Evolutionary conservation across 2,888 invertebrate genomes (phyloP), one percentile per base, ranked within the genome.

Genomic region (Trilocha varians): DNA sequence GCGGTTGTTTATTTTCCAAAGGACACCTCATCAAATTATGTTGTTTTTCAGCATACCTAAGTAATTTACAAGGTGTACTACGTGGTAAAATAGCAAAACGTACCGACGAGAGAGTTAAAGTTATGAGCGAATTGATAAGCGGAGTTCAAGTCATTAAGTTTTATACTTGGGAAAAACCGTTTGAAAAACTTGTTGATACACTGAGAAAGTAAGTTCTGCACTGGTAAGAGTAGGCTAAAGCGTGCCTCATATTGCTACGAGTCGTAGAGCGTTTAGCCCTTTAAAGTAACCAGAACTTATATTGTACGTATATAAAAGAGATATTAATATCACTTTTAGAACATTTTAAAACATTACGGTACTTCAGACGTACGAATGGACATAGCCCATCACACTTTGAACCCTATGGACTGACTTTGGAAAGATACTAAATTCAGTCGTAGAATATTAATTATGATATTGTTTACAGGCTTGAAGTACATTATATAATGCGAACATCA

Each of bases 161-260:
- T 93, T 95, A 94, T 57, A 91, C 93, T 1, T 95, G 95, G 91
- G 95, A 95, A 62, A 90, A 88, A 49, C 92, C 93, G 0, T 95
- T 94, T 57, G 89, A 90, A 41, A 86, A 88, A 43, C 72, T 93
- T 0, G 90, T 94, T 2, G 87, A 88, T 39, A 71, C 86, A 41
- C 83, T 92, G 6, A 80, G 94, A 67, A 90, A 88, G 93, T 93
- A 78, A 70, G 82, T 9, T 1, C 15, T 3, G 6, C 5, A 13
- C 9, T 8, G 3, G 8, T 1, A n/a, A 32, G 16, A 39, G 13
- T 16, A 16, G 13, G 32, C 17, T n/a, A 13, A 17, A 15, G 16
- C 0, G 14, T 32, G 3, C 32, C n/a, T 15, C 2, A 11, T 13
- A 16, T 5, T 15, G 2, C n/a, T n/a, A n/a, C n/a, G n/a, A n/a